A percentile compares a stretch with the other conserved stretches of the same genome.
These are phyloP conservation scores for Motacilla alba DNA, from an alignment of 2,113 vertebrate genomes.

Conservation along the genomic window DNA sequence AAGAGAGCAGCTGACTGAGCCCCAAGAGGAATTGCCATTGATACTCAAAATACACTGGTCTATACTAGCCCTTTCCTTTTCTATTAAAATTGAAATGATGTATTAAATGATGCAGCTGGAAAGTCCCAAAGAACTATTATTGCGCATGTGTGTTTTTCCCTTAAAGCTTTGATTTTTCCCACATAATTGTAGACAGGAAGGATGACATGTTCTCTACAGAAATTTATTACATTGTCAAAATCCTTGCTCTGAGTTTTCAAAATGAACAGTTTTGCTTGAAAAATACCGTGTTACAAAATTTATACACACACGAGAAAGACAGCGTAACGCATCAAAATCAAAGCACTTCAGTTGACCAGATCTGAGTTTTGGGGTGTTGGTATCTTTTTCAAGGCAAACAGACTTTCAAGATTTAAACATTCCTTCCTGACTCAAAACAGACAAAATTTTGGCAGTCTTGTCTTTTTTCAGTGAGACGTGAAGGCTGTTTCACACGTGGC, in stretches of 20 bases:
- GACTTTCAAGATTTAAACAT: slow-evolving; percentile 33
- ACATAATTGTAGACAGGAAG: not conserved
- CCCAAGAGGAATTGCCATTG: not conserved
- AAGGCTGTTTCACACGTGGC: slow-evolving; percentile 5
- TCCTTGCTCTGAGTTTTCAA: slow-evolving; percentile 4
- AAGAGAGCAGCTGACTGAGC: not conserved
- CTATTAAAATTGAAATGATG: not conserved
- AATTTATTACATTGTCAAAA: slow-evolving; percentile 32
- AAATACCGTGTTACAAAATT: not conserved
- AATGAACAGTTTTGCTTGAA: slow-evolving; percentile 21
- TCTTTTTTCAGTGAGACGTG: not conserved
- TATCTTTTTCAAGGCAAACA: slow-evolving; percentile 42
- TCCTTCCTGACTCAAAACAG: slow-evolving; percentile 35
- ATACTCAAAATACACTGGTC: not conserved
- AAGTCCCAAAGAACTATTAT: not conserved
- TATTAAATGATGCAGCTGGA: not conserved
- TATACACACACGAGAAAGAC: not conserved
- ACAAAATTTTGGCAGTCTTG: slow-evolving; percentile 39
- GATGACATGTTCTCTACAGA: not conserved
- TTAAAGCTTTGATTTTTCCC: not conserved
- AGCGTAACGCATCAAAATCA: slow-evolving; percentile 5
- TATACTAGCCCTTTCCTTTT: not conserved
- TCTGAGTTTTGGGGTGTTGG: slow-evolving; percentile 13
- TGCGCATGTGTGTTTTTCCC: not conserved
- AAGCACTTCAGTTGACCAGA: slow-evolving; percentile 45